Conservation (phyloP, 1,140 invertebrate genomes). For the Ephestia elutella region DNA sequence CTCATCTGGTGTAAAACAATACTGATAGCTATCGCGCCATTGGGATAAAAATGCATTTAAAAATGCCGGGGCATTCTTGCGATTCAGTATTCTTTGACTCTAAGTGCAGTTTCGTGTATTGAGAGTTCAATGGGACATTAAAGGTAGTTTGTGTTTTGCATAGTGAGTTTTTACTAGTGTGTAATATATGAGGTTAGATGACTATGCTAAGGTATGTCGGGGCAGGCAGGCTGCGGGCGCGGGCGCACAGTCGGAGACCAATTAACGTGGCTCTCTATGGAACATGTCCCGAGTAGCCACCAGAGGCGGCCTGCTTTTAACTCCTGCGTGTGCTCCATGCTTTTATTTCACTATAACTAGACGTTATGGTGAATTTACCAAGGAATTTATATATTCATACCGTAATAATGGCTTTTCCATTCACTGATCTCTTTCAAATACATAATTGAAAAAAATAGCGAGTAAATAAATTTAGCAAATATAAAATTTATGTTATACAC, state of each 20-base stretch:
- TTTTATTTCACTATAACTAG: not conserved
- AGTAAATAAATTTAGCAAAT: too few relatives aligned
- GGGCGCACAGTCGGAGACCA: constrained; percentile 42
- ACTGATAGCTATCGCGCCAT: constrained; percentile 54
- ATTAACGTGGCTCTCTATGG: constrained; percentile 61
- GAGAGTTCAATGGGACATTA: constrained; percentile 42
- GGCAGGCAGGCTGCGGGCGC: not conserved
- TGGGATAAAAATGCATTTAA: constrained; percentile 59
- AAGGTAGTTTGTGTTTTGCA: constrained; percentile 23
- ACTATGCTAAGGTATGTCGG: not conserved
- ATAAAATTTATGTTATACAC: too few relatives aligned
- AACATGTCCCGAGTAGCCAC: constrained; percentile 44
- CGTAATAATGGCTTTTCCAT: too few relatives aligned
- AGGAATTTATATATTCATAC: too few relatives aligned
- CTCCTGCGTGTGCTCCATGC: constrained; percentile 19
- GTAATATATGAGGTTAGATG: not conserved
- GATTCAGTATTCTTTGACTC: constrained; percentile 39
- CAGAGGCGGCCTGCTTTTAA: constrained; percentile 50
- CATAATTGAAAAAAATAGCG: too few relatives aligned
- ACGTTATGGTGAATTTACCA: not conserved
- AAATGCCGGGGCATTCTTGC: constrained; percentile 46
- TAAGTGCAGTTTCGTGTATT: constrained; percentile 64
- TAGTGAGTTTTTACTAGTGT: constrained; percentile 13
- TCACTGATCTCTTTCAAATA: too few relatives aligned
- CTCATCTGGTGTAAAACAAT: constrained; percentile 65